Evolutionary conservation across 2,797 vertebrate genomes (phyloP).

Genomic region (Selene dorsalis): DNA sequence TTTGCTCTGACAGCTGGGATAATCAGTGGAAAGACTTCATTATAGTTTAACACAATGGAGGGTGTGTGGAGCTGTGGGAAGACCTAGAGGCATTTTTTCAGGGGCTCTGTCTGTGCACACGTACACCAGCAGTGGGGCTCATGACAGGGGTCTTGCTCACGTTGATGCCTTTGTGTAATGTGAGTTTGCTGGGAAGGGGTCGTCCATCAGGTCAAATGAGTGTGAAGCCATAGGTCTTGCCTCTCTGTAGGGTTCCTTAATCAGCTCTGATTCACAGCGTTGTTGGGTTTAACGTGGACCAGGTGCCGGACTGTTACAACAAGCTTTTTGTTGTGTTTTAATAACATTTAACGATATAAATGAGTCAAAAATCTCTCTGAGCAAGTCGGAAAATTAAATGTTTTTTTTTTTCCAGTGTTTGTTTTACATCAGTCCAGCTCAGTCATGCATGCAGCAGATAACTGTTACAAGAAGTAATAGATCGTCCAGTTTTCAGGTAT

Average conservation of each 20-base stretch:
- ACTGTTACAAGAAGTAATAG: background rate
- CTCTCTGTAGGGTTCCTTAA: conserved; percentile 27
- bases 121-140: background rate
- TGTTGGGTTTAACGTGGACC: background rate
- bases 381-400: background rate
- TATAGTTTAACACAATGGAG: conserved; percentile 58
- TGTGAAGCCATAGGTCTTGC: conserved; percentile 20
- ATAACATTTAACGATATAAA: background rate
- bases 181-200: conserved; percentile 46
- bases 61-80: conserved; percentile 44
- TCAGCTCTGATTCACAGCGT: conserved; percentile 61
- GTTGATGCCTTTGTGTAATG: conserved; percentile 38
- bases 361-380: background rate
- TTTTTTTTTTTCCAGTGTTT: background rate
- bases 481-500: background rate
- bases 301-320: background rate
- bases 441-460: conserved; percentile 10
- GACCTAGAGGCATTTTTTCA: conserved; percentile 1
- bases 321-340: background rate
- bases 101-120: background rate
- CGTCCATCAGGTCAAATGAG: conserved; percentile 38
- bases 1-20: conserved; percentile 27
- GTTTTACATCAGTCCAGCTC: conserved; percentile 1
- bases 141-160: conserved; percentile 57
- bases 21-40: conserved; percentile 56